phyloP scores from a whole-genome alignment of 2,888 invertebrate species.

The Dasysyrphus tricinctus region DNA sequence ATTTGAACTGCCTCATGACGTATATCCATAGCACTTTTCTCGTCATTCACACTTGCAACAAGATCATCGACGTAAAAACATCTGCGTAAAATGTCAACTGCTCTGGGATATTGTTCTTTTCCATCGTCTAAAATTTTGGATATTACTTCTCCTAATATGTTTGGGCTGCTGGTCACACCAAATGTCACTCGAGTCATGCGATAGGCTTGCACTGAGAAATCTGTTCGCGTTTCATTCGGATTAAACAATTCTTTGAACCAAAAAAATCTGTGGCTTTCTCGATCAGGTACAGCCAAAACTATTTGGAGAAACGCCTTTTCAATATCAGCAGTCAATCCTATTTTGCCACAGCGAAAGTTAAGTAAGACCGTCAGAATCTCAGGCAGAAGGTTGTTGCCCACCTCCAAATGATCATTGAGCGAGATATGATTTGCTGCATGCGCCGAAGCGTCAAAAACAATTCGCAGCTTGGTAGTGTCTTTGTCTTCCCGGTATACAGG shows the following conservation, averaged over 20 bases:
- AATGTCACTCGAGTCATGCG: neutral
- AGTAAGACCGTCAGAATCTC: neutral
- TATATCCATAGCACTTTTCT: neutral
- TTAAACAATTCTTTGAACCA: neutral
- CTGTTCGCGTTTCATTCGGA: neutral
- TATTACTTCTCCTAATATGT: conserved; percentile 12
- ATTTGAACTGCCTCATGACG: conserved; percentile 23
- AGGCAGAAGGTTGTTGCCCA: neutral
- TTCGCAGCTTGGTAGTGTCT: neutral
- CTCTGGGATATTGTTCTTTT: conserved; percentile 1
- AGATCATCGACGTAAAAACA: conserved; percentile 34
- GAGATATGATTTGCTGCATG: neutral
- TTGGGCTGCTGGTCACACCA: conserved; percentile 2
- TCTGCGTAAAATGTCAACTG: conserved; percentile 25
- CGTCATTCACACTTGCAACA: conserved; percentile 21
- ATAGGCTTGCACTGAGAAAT: neutral
- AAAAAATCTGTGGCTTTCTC: neutral
- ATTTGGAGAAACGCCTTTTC: neutral
- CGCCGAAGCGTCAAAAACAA: neutral
- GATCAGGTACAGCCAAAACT: neutral
- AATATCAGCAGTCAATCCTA: neutral
- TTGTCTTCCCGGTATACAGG: neutral
- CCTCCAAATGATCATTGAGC: neutral
- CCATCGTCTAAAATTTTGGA: conserved; percentile 13
- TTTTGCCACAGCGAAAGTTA: neutral